Conservation (phyloP, 37 sponge, comb jelly and placozoan genomes). For the Cladorhizidae sp. region DNA sequence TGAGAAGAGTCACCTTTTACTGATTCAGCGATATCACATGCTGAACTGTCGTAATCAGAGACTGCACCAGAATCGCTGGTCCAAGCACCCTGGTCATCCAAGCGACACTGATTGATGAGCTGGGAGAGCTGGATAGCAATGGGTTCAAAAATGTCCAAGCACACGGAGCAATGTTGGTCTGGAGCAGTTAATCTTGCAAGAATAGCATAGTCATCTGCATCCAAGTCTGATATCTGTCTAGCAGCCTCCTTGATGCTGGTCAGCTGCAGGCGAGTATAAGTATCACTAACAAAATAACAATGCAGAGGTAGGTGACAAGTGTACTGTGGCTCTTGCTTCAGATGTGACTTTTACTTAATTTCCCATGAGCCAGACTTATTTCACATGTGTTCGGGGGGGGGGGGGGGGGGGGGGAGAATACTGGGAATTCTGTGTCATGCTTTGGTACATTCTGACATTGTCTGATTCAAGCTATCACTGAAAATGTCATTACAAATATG, state of each 20-base stretch:
- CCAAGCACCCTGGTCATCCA: not conserved
- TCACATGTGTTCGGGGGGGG: not conserved
- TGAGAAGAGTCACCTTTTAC: not conserved
- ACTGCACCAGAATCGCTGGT: constrained; percentile 34
- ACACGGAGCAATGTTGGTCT: not conserved
- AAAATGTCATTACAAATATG: too few species aligned
- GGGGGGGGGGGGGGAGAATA: too few species aligned
- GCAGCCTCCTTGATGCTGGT: constrained; percentile 24
- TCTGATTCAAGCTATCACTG: too few species aligned
- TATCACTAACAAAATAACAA: not conserved
- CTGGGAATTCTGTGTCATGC: not conserved
- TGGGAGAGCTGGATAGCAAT: constrained; percentile 20
- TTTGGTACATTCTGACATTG: too few species aligned
- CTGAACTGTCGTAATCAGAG: constrained; percentile 17
- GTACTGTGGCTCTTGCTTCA: too few species aligned
- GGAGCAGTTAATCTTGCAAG: not conserved
- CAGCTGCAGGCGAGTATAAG: constrained; percentile 11
- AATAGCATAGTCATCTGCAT: constrained; percentile 18
- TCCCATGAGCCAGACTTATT: not conserved
- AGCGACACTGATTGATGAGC: constrained; percentile 3
- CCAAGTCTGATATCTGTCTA: constrained; percentile 61
- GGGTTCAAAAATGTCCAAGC: not conserved
- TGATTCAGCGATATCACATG: not conserved
- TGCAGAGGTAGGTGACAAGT: not conserved
- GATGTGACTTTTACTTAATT: not conserved